Percentiles rank a stretch among this genome's conserved stretches.
Evolutionary conservation across 2,888 invertebrate genomes (phyloP).

Genomic region (Atherix ibis): DNA sequence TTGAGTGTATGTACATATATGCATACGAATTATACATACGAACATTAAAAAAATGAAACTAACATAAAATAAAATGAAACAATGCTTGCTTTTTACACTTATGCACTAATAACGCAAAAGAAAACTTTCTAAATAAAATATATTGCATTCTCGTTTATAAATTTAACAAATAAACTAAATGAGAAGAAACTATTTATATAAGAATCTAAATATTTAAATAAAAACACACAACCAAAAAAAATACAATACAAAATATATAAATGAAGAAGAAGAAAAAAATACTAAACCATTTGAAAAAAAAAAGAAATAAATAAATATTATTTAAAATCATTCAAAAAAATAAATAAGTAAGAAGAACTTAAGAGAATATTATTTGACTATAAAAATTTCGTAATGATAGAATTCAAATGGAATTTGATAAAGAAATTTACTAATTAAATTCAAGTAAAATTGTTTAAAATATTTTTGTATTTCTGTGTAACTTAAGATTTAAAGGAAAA

Average conservation of each 20-base stretch:
- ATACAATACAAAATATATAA: no score
- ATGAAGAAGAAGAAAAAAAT: no score
- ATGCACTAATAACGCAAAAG: constrained; percentile 1
- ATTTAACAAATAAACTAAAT: background rate
- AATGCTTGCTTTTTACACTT: constrained; percentile 3
- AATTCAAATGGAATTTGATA: background rate
- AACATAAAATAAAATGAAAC: background rate
- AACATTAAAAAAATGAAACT: constrained; percentile 1
- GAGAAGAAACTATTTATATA: background rate
- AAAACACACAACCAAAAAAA: background rate
- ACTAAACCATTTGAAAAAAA: background rate
- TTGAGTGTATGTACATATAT: background rate
- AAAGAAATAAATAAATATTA: background rate
- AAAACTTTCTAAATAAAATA: background rate
- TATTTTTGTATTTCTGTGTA: constrained; percentile 12
- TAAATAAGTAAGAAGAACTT: no score
- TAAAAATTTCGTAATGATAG: background rate
- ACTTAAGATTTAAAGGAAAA: constrained; percentile 2
- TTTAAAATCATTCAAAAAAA: background rate
- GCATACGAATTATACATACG: no score
- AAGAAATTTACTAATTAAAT: background rate
- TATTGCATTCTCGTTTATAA: background rate
- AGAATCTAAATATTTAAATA: no score
- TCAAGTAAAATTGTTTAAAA: constrained; percentile 7
- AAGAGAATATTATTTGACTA: background rate